Evolutionary conservation across 2,888 invertebrate species (phyloP), one percentile per base, ranked within the genome.

Genomic region (Drosophila quinaria): DNA sequence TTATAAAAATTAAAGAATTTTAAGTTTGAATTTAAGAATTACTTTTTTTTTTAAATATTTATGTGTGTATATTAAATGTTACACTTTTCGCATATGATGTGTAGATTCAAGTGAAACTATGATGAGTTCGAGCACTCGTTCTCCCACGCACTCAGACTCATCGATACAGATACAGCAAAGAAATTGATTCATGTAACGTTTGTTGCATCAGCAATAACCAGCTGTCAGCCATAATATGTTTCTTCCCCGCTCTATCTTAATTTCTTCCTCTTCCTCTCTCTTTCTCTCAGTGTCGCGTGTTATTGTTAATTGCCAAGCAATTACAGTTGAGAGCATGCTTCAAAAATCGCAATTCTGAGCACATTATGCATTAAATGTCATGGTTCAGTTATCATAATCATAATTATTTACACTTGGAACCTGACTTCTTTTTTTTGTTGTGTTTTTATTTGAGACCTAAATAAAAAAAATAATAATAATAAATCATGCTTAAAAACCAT

Each of bases 111-210:
- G 22, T 46, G 35, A 35, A 11, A 46, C 10, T 29, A 9, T 13
- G 33, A 8, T 50, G 33, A 35, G 50, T 35, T 33, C 15, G 50
- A 50, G 19, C 13, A 31, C 49, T n/a, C 9, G 4, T 4, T 8
- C 19, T 15, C 6, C 11, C 5, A 11, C 31, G 13, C 42, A 33
- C 29, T 19, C 59, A 41, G 5, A 1, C 25, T 37, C n/a, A 64
- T 50, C 56, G 25, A 25, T 25, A 25, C 25, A 25, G 52, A 58
- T 58, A 19, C 13, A 17, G 19, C 19, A 41, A 49, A 42, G 35
- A 71, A 42, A 59, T 17, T 33, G 33, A 74, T 74, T 62, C 72
- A 54, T 37, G 49, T 77, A 66, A 74, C 74, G 72, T 60, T 55
- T 49, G 9, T 17, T 52, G 58, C 58, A 50, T 52, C 42, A 42